Base-by-base conservation (phyloP, 2,797 vertebrate species). In the Catostomus latipinnis region DNA sequence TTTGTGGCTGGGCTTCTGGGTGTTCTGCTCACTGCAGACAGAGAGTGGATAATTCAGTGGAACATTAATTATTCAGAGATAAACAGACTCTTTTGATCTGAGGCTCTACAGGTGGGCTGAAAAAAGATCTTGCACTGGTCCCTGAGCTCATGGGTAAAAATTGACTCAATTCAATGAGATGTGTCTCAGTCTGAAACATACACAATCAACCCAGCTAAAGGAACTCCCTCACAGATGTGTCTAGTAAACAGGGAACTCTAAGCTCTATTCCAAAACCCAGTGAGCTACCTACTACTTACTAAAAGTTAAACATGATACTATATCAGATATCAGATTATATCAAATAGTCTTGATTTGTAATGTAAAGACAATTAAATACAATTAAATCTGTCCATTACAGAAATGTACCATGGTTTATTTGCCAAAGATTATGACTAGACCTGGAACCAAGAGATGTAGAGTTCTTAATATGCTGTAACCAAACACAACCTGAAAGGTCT, bases 1-100 rank as follows among this genome's bases (percentile, higher is more conserved):
- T 81, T 81, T 63, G 66, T 46, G 73, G 14, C 50, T 65, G 50
- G 52, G 68, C 57, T 71, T 45, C 65, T 49, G 14, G 52, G 63
- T 52, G 45, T 8, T 52, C 43, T 50, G 61, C 50, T 58, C 43
- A 80, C 60, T 49, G 71, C 61, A 80, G 52, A 58, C 60, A 58
- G 61, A 5, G 14, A 57, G 70, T 56, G 68, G 72, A 81, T 68
- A 76, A 68, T 69, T 84, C 53, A 69, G 48, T 5, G 16, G 48
- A 49, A 48, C 22, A 81, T 85, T 56, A 85, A 86, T 85, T 84
- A 86, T 81, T 86, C 81, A 84, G 63, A 72, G 69, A 75, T 76
- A 81, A 81, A 81, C 82, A 82, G 73, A 78, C 80, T 74, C 12
- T 12, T 69, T 53, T 68, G 65, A 72, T 71, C 71, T 75, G 67